Base-by-base conservation (phyloP, 2,888 invertebrate genomes). In the Diarsia dahlii region DNA sequence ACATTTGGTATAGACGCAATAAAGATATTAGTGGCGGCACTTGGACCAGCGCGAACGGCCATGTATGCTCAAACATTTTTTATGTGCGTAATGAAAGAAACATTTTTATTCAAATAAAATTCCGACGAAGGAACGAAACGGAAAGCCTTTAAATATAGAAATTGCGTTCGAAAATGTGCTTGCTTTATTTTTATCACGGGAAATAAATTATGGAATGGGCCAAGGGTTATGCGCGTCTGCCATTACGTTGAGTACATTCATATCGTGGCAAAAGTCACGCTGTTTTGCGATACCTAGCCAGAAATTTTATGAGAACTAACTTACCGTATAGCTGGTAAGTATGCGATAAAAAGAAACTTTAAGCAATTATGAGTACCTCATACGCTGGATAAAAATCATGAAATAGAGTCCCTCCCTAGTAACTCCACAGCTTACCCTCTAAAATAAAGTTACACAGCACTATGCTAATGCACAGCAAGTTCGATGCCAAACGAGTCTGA, bases 21-120 rank as follows among this genome's bases (percentile, higher is more conserved):
- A 94, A 94, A 94, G 91, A 93, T 93, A 94, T 93, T 93, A 92
- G 91, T 88, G 85, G 89, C 83, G 87, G 88, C 86, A 87, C 84
- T 88, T 88, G 77, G 79, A 71, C 85, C 83, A 85, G 82, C 82
- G 86, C 85, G 86, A 88, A 90, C 76, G 82, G 85, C 71, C 88
- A 76, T 86, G 81, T 89, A 80, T 89, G 85, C 83, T 88, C 83
- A 82, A 87, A 88, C 84, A 84, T 84, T 89, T 89, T 89, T 90
- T 89, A 90, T 89, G 85, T 82, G 63, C 78, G 85, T 83, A 88
- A 89, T 90, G 87, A 89, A 90, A 87, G 81, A 84, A 84, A 86
- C 81, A 84, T 89, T 89, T 88, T 89, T 87, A 88, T 90, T 86
- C 82, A 89, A 89, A 89, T 90, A 90, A 87, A 88, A 88, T 84